Evolutionary conservation across 2,797 vertebrate genomes (phyloP).

Genomic region (Prionace glauca): DNA sequence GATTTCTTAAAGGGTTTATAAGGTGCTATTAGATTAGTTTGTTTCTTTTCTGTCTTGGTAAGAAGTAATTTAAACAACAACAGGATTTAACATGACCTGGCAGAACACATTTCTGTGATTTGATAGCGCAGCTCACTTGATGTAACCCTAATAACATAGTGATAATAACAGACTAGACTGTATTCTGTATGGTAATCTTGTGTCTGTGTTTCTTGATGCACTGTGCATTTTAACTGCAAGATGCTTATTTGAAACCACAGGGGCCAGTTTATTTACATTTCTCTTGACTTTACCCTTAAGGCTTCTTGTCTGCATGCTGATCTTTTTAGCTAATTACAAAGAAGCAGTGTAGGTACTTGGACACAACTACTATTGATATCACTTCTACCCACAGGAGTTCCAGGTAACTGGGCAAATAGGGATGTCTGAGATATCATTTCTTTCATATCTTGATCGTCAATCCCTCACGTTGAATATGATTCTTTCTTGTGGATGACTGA

Average conservation of each 20-base stretch:
- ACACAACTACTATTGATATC: not conserved
- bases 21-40: not conserved
- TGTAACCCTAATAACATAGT: not conserved
- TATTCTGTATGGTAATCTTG: not conserved
- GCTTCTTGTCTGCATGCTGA: not conserved
- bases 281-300: not conserved
- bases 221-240: not conserved
- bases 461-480: not conserved
- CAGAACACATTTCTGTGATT: not conserved
- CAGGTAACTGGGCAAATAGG: not conserved
- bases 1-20: not conserved
- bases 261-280: not conserved
- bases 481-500: not conserved
- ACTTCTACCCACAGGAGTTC: not conserved
- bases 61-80: slow-evolving; percentile 21
- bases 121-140: not conserved
- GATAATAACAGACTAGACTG: slow-evolving; percentile 1
- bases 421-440: not conserved
- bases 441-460: not conserved
- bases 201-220: not conserved
- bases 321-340: not conserved
- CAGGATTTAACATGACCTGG: slow-evolving; percentile 27
- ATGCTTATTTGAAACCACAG: slow-evolving; percentile 9
- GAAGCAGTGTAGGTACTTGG: not conserved
- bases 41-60: not conserved